Evolutionary conservation across 2,888 invertebrate genomes (phyloP).

Genomic region (Euproctis similis): DNA sequence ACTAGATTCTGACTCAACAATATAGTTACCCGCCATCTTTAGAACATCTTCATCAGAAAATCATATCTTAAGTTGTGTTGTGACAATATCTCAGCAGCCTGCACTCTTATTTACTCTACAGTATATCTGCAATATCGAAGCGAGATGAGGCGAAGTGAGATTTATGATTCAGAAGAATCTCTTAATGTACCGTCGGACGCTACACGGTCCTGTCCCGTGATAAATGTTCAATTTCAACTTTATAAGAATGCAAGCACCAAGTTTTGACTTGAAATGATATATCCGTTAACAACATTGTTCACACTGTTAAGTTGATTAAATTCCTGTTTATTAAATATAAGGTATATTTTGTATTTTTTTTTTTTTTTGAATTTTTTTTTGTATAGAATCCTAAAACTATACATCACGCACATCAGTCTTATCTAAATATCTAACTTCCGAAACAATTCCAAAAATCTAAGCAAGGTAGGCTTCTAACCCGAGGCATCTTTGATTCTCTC

Average conservation of each 20-base stretch:
- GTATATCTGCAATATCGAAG: constrained; percentile 63
- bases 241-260: constrained; percentile 67
- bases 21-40: no score
- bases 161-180: constrained; percentile 74
- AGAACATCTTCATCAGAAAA: no score
- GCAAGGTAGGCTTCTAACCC: no score
- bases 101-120: constrained; percentile 51
- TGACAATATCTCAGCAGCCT: constrained; percentile 31
- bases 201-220: constrained; percentile 62
- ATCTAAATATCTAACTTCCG: no score
- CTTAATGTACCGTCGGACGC: constrained; percentile 70
- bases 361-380: no score
- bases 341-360: no score
- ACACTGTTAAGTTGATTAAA: constrained; percentile 43
- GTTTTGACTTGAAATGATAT: constrained; percentile 68
- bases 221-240: constrained; percentile 75
- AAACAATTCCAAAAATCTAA: no score
- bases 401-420: no score
- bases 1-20: no score
- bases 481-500: no score
- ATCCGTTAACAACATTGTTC: constrained; percentile 54
- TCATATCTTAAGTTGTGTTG: constrained; percentile 20
- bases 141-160: constrained; percentile 71
- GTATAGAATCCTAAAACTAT: no score
- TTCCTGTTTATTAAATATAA: constrained; percentile 13